Conservation (phyloP, 1,140 invertebrate genomes). For the Riptortus pedestris region DNA sequence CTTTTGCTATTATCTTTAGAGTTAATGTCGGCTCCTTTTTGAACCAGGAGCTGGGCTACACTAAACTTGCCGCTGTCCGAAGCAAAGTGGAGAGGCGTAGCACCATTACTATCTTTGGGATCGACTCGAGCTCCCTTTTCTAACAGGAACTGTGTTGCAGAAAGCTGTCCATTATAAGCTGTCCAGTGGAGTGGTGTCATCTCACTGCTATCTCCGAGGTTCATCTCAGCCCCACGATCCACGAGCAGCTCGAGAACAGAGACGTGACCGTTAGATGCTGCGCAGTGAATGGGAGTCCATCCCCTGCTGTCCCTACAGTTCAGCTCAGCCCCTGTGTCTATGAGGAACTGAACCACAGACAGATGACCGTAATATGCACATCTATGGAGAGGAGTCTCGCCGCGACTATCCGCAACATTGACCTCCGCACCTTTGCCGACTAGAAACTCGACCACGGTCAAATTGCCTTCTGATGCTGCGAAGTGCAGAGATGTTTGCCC, state of each 20-base stretch:
- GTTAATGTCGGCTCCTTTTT: neutral
- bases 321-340: neutral
- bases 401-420: neutral
- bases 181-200: neutral
- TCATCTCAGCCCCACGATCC: neutral
- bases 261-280: neutral
- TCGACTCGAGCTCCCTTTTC: neutral
- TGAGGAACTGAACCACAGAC: neutral
- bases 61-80: neutral
- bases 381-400: neutral
- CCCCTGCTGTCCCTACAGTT: neutral
- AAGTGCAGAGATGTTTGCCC: neutral
- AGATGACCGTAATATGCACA: neutral
- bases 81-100: neutral
- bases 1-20: neutral
- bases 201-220: neutral
- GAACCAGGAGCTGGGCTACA: neutral
- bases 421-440: neutral
- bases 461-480: neutral
- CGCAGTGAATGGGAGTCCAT: neutral
- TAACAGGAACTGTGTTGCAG: neutral
- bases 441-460: neutral
- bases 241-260: neutral
- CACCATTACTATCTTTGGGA: neutral
- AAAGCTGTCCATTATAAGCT: neutral